phyloP scores from a whole-genome alignment of 2,797 vertebrate genomes.

The Hirundo rustica region DNA sequence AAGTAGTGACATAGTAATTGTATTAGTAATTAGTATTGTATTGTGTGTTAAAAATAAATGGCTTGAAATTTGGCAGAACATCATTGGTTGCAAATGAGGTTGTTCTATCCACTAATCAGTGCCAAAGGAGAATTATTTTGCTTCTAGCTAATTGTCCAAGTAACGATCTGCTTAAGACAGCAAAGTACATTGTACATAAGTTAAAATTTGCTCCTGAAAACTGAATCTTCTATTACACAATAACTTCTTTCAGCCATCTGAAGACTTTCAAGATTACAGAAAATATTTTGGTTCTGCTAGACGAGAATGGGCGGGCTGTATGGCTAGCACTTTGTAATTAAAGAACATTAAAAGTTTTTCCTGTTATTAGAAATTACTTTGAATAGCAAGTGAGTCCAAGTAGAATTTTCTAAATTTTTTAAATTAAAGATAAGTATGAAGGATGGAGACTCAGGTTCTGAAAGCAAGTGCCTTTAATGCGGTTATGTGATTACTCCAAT shows the following conservation, averaged over 20 bases:
- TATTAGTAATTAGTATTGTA: not conserved
- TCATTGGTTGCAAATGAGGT: not conserved
- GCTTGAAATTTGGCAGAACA: not conserved
- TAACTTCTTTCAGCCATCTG: not conserved
- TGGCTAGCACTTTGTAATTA: not conserved
- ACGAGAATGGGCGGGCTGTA: not conserved
- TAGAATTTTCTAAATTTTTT: not conserved
- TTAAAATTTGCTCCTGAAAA: not conserved
- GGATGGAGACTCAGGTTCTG: not conserved
- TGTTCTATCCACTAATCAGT: not conserved
- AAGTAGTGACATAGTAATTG: not conserved
- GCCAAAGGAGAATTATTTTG: not conserved
- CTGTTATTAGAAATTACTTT: not conserved
- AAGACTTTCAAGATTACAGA: not conserved
- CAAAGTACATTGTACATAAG: not conserved
- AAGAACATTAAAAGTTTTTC: not conserved
- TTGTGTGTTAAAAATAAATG: not conserved
- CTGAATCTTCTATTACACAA: not conserved
- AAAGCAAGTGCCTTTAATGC: not conserved
- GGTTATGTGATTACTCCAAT: not conserved
- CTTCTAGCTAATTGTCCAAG: not conserved
- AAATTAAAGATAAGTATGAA: not conserved
- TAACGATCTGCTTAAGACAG: not conserved
- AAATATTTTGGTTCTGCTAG: not conserved
- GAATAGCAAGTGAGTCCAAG: not conserved